A percentile compares a stretch with the other conserved stretches of the same genome.
Conservation (phyloP, 2,797 vertebrate species). For the Phalanger gymnotis region DNA sequence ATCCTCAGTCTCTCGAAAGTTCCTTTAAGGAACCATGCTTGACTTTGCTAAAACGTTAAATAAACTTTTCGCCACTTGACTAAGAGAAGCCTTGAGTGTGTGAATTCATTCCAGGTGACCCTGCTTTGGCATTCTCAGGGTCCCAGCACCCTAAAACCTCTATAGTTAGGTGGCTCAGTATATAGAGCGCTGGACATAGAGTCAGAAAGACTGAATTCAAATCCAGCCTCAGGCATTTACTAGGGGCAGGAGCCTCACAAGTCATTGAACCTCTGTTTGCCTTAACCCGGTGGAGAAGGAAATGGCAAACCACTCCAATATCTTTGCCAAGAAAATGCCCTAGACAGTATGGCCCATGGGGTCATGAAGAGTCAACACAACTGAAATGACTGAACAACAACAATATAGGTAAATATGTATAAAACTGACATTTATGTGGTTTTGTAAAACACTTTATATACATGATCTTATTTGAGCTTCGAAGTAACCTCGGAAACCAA, state of each 20-base stretch:
- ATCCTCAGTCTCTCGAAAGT: too few relatives aligned
- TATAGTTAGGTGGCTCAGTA: not conserved
- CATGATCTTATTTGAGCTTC: not conserved
- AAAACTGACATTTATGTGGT: not conserved
- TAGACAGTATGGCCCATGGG: too few relatives aligned
- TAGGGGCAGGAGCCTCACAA: not conserved
- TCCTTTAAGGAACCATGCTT: too few relatives aligned
- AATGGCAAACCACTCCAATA: not conserved
- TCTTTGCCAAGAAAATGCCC: not conserved
- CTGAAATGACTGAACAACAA: not conserved
- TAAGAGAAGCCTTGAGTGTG: too few relatives aligned
- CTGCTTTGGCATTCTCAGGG: too few relatives aligned
- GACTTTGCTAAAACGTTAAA: too few relatives aligned
- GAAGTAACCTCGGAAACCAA: not conserved
- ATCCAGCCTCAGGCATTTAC: not conserved
- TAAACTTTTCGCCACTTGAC: too few relatives aligned
- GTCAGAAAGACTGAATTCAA: not conserved
- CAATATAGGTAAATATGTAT: not conserved
- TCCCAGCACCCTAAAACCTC: too few relatives aligned
- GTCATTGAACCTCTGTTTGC: not conserved
- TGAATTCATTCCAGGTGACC: too few relatives aligned
- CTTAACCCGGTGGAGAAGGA: not conserved
- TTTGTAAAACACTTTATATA: not conserved
- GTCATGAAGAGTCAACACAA: not conserved
- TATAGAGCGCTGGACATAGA: not conserved